These are phyloP conservation scores for Octodonta nipae DNA, from an alignment of 2,888 invertebrate genomes.

Conservation along the genomic window DNA sequence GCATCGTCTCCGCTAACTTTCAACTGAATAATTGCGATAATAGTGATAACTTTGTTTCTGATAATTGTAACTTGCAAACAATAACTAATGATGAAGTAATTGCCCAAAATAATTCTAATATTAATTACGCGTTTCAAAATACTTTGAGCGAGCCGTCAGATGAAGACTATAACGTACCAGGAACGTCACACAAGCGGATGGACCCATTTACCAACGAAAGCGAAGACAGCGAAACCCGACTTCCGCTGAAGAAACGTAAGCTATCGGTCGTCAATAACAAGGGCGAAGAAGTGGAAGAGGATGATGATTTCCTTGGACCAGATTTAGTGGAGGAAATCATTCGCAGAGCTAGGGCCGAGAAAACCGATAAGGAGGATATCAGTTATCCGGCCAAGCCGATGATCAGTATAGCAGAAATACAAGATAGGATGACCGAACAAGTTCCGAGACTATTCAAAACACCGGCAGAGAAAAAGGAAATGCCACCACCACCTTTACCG, in stretches of 20 bases:
- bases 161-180: conserved; percentile 10
- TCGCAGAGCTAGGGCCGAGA: conserved; percentile 11
- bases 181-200: not conserved
- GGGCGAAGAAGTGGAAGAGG: conserved; percentile 8
- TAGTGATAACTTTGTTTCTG: not conserved
- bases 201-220: conserved; percentile 3
- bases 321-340: conserved; percentile 14
- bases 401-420: conserved; percentile 32
- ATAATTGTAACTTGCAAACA: not conserved
- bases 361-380: conserved; percentile 19
- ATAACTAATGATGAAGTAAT: not conserved
- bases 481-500: conserved; percentile 25
- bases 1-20: no score
- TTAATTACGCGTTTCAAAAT: not conserved
- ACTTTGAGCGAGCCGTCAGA: not conserved
- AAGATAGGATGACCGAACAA: conserved; percentile 16
- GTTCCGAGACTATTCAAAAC: conserved; percentile 27
- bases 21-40: no score
- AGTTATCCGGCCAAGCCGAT: conserved; percentile 33
- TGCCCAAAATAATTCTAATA: not conserved
- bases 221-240: conserved; percentile 19
- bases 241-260: conserved; percentile 30
- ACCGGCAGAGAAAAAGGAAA: conserved; percentile 31
- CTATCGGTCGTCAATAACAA: conserved; percentile 16
- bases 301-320: conserved; percentile 11